Percentiles rank a stretch among this genome's conserved stretches.
phyloP scores from a whole-genome alignment of 2,888 invertebrate species.

The Drosophila fungiperda region DNA sequence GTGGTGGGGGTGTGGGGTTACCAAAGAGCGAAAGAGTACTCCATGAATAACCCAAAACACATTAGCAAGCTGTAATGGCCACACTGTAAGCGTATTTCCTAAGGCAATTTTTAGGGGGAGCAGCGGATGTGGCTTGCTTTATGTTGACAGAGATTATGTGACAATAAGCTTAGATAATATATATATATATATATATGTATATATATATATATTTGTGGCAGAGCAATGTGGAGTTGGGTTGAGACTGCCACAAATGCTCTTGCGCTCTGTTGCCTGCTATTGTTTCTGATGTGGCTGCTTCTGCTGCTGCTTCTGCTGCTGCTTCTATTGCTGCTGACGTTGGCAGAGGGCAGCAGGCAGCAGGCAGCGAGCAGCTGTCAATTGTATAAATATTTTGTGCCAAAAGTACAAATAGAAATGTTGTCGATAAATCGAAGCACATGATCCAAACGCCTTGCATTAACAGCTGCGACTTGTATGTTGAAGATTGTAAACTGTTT shows the following conservation, averaged over 20 bases:
- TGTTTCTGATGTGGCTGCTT: neutral
- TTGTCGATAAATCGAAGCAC: constrained; percentile 76
- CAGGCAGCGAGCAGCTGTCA: constrained; percentile 64
- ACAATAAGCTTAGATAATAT: constrained; percentile 77
- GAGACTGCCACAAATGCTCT: constrained; percentile 6
- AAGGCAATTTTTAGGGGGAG: constrained; percentile 6
- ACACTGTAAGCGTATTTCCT: constrained; percentile 27
- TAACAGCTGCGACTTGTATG: constrained; percentile 63
- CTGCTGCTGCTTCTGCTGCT: constrained; percentile 1
- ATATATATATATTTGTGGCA: constrained; percentile 35
- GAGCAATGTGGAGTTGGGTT: neutral
- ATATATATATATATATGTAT: constrained; percentile 53
- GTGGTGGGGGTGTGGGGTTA: no score
- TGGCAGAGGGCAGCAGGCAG: constrained; percentile 2
- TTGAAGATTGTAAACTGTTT: constrained; percentile 8
- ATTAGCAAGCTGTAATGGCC: constrained; percentile 28
- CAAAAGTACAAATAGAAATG: constrained; percentile 73
- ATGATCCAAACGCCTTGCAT: constrained; percentile 65
- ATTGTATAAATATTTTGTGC: constrained; percentile 79
- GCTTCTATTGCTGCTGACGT: constrained; percentile 14
- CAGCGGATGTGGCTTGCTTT: constrained; percentile 34
- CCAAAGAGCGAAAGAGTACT: neutral
- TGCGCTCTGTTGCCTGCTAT: constrained; percentile 7
- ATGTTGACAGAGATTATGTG: constrained; percentile 72
- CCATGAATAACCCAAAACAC: constrained; percentile 4